Percentiles rank a stretch among this genome's conserved stretches.
Evolutionary conservation across 2,113 vertebrate genomes (phyloP).

Genomic region (Corythaeola cristata): DNA sequence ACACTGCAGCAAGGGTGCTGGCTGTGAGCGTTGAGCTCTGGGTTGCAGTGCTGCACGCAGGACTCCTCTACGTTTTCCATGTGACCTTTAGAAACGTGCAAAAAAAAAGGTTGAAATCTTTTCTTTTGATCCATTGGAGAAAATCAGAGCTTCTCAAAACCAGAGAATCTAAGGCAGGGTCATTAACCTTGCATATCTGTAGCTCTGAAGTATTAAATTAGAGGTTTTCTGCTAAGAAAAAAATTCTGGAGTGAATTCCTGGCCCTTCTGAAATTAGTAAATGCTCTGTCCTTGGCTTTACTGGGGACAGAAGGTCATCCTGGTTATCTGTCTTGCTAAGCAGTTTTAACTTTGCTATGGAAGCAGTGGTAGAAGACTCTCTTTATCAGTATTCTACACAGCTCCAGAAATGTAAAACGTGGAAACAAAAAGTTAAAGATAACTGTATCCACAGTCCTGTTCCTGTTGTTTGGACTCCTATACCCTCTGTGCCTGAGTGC

Average conservation of each 20-base stretch:
- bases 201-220: not conserved
- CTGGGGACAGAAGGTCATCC: not conserved
- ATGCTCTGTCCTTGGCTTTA: not conserved
- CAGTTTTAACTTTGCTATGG: not conserved
- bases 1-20: not conserved
- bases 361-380: not conserved
- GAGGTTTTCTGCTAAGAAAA: not conserved
- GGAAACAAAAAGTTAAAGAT: not conserved
- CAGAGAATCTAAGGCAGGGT: not conserved
- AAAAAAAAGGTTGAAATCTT: not conserved
- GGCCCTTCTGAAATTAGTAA: not conserved
- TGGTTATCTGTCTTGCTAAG: not conserved
- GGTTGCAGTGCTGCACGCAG: not conserved
- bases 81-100: not conserved
- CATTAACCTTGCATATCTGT: not conserved
- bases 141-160: not conserved
- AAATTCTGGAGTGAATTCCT: not conserved
- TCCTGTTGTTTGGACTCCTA: not conserved
- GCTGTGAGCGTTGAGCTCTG: not conserved
- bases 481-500: not conserved
- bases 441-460: not conserved
- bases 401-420: not conserved
- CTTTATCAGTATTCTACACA: not conserved
- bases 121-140: not conserved
- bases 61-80: fast-evolving